Evolutionary conservation across 37 sponge, comb jelly and placozoan genomes (phyloP).

Genomic region (Eunapius fragilis): DNA sequence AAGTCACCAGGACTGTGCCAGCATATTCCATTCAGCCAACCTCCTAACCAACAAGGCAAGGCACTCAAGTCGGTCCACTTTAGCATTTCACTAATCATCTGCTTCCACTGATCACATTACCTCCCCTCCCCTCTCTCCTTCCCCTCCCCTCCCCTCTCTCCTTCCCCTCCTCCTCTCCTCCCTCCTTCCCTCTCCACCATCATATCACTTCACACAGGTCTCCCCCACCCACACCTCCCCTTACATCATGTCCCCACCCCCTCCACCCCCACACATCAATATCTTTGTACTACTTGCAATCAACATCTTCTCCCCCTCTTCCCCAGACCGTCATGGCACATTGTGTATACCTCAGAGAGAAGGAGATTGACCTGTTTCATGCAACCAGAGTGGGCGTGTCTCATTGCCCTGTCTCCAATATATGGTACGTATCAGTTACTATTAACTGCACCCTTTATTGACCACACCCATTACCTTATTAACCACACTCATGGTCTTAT

Average conservation of each 20-base stretch:
- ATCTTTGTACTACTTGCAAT: not conserved
- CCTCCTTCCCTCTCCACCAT: not conserved
- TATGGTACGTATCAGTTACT: slow-evolving; percentile 41
- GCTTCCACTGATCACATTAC: too few relatives aligned
- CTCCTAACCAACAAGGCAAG: slow-evolving; percentile 44
- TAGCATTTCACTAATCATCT: too few relatives aligned
- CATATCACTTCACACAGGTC: too few relatives aligned
- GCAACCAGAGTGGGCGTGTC: slow-evolving; percentile 53
- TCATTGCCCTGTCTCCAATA: slow-evolving; percentile 85
- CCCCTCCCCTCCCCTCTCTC: too few relatives aligned
- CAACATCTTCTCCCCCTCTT: not conserved
- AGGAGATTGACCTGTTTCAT: slow-evolving; percentile 52
- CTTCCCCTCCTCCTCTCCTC: not conserved
- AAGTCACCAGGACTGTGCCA: slow-evolving; percentile 1
- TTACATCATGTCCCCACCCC: too few relatives aligned
- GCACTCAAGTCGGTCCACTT: too few relatives aligned
- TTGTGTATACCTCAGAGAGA: slow-evolving; percentile 55
- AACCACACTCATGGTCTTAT: too few relatives aligned
- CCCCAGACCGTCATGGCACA: slow-evolving; percentile 72
- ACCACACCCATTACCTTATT: not conserved
- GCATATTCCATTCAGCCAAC: slow-evolving; percentile 27
- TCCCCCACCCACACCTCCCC: too few relatives aligned
- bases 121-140: too few relatives aligned
- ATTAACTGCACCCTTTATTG: not conserved
- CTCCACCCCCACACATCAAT: too few relatives aligned